Percentiles rank a stretch among this genome's conserved stretches.
These are phyloP conservation scores for Sminthurides aquaticus DNA, from an alignment of 2,888 invertebrate species.

Conservation along the genomic window DNA sequence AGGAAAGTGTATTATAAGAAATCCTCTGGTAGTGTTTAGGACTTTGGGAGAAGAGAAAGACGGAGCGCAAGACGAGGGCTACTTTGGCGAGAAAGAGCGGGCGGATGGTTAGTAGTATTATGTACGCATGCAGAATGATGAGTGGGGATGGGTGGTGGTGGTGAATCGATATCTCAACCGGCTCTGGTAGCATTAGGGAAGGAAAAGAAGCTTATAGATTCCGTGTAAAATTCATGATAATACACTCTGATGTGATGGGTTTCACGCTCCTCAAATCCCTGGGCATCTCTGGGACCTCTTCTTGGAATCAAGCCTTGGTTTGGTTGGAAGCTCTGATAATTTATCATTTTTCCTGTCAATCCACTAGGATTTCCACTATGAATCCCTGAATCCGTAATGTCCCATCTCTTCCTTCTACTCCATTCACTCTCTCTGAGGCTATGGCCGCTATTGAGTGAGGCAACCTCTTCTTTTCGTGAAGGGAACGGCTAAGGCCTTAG, in stretches of 20 bases:
- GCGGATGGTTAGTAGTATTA: background rate
- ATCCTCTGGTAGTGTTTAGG: no score
- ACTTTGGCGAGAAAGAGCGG: background rate
- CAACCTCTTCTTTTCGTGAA: no score
- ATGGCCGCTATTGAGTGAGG: no score
- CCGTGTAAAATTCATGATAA: conserved; percentile 34
- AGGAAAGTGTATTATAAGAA: no score
- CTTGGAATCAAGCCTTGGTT: no score
- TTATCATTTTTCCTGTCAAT: conserved; percentile 43
- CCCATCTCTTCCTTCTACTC: conserved; percentile 15
- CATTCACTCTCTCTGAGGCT: conserved; percentile 4
- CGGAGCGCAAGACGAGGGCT: background rate
- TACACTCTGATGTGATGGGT: conserved; percentile 29
- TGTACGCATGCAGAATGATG: background rate
- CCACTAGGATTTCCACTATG: conserved; percentile 36
- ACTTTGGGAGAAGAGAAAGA: background rate
- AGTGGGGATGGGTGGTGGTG: background rate
- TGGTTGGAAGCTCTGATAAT: conserved; percentile 33
- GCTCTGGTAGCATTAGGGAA: conserved; percentile 21
- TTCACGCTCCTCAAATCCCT: conserved; percentile 32
- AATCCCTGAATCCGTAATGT: conserved; percentile 33
- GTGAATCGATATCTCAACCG: conserved; percentile 17
- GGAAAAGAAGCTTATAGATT: conserved; percentile 27
- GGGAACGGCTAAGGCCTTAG: no score
- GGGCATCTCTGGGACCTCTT: conserved; percentile 21